Percentiles rank a stretch among this genome's conserved stretches.
Evolutionary conservation across 2,113 vertebrate species (phyloP).

Genomic region (Hemibagrus wyckioides): DNA sequence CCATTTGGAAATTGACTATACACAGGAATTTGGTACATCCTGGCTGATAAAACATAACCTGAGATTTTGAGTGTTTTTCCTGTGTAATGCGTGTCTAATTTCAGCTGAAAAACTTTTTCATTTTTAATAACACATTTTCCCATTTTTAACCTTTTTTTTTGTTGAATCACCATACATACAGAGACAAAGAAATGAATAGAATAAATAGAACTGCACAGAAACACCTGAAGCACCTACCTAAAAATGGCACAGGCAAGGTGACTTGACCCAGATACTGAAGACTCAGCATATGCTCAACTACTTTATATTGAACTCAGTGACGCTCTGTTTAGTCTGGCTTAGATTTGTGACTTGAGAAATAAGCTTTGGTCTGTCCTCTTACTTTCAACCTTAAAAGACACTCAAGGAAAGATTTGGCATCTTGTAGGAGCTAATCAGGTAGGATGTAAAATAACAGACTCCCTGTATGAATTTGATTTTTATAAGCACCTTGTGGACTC

Average conservation of each 20-base stretch:
- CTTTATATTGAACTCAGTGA: not conserved
- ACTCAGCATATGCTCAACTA: not conserved
- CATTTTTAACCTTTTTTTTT: not conserved
- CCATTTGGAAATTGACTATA: not conserved
- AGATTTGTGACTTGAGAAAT: not conserved
- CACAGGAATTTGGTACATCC: not conserved
- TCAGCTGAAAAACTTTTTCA: not conserved
- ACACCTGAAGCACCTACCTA: not conserved
- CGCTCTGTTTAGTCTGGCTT: not conserved
- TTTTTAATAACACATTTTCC: not conserved
- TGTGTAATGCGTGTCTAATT: not conserved
- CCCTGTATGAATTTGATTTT: no score
- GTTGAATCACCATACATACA: not conserved
- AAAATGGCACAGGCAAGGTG: not conserved
- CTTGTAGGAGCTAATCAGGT: no score
- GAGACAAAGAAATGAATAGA: not conserved
- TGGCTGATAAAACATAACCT: not conserved
- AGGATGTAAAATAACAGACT: not conserved
- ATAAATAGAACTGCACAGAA: not conserved
- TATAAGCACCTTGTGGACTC: conserved; percentile 39
- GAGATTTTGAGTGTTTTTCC: not conserved
- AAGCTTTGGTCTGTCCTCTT: not conserved
- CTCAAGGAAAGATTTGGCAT: not conserved
- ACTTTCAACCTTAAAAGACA: not conserved
- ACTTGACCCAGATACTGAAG: not conserved